Evolutionary conservation across 92 coral and sea anemone species (phyloP).

Genomic region (Parazoanthus swiftii): DNA sequence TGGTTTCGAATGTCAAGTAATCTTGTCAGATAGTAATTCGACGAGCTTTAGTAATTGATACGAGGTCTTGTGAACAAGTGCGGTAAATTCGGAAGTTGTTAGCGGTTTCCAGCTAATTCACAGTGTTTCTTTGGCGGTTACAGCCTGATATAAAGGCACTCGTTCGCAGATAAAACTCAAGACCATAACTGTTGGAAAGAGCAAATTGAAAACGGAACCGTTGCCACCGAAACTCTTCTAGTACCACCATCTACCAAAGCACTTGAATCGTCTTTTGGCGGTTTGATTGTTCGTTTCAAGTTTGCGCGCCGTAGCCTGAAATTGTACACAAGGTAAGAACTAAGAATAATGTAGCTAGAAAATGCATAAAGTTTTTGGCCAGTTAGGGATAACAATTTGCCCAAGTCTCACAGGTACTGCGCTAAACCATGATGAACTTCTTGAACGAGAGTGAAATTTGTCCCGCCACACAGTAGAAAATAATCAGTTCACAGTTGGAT

Average conservation of each 20-base stretch:
- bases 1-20: conserved; percentile 35
- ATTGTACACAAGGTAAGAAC: conserved; percentile 18
- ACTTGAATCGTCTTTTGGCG: background rate
- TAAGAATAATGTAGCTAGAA: background rate
- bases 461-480: background rate
- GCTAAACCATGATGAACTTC: background rate
- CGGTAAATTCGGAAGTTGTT: conserved; percentile 45
- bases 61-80: conserved; percentile 25
- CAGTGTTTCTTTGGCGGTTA: conserved; percentile 17
- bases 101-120: conserved; percentile 1
- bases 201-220: conserved; percentile 24
- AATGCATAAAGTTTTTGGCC: no score
- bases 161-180: background rate
- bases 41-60: conserved; percentile 4
- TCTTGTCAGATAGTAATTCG: background rate
- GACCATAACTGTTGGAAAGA: background rate
- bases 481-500: background rate
- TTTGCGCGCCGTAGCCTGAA: conserved; percentile 15
- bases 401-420: background rate
- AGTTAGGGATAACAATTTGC: no score
- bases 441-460: background rate
- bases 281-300: conserved; percentile 10
- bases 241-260: background rate
- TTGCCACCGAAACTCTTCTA: background rate
- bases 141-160: conserved; percentile 13